A percentile compares a stretch with the other conserved stretches of the same genome.
Evolutionary conservation across 2,888 invertebrate genomes (phyloP).

Genomic region (Chrysomela aeneicollis): DNA sequence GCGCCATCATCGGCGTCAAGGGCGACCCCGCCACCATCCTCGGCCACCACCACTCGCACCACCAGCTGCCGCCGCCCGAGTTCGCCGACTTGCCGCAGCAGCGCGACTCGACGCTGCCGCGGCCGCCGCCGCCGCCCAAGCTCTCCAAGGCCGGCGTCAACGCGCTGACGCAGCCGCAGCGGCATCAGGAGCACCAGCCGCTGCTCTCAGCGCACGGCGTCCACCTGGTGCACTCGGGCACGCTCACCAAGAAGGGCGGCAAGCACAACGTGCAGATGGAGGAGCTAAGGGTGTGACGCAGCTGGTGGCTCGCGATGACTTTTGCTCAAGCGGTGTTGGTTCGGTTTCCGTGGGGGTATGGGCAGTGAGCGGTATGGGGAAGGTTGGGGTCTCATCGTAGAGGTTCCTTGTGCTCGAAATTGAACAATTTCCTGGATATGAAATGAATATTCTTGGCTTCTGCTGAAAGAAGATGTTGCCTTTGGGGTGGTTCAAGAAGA

Average conservation of each 20-base stretch:
- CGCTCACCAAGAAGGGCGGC: constrained; percentile 79
- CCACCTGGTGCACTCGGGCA: constrained; percentile 80
- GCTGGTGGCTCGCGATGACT: constrained; percentile 2
- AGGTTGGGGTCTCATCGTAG: too few relatives aligned
- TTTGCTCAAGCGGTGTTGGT: not conserved
- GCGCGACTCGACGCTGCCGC: constrained; percentile 73
- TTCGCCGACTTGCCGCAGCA: constrained; percentile 82
- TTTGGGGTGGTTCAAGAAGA: too few relatives aligned
- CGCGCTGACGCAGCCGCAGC: constrained; percentile 62
- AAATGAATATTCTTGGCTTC: too few relatives aligned
- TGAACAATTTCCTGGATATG: too few relatives aligned
- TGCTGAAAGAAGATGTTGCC: too few relatives aligned
- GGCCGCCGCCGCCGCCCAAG: constrained; percentile 81
- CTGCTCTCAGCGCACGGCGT: constrained; percentile 78
- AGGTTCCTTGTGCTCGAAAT: too few relatives aligned
- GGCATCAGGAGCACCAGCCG: constrained; percentile 73
- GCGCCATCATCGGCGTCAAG: constrained; percentile 61
- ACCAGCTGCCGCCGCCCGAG: constrained; percentile 83
- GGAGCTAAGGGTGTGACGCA: constrained; percentile 83
- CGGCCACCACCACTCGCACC: constrained; percentile 79
- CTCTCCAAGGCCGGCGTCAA: constrained; percentile 69
- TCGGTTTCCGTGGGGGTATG: not conserved
- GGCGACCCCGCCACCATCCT: constrained; percentile 76
- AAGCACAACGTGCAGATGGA: constrained; percentile 73
- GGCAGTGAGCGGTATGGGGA: too few relatives aligned